These are phyloP conservation scores for Desmophyllum pertusum DNA, from an alignment of 92 coral and sea anemone species.

Conservation along the genomic window DNA sequence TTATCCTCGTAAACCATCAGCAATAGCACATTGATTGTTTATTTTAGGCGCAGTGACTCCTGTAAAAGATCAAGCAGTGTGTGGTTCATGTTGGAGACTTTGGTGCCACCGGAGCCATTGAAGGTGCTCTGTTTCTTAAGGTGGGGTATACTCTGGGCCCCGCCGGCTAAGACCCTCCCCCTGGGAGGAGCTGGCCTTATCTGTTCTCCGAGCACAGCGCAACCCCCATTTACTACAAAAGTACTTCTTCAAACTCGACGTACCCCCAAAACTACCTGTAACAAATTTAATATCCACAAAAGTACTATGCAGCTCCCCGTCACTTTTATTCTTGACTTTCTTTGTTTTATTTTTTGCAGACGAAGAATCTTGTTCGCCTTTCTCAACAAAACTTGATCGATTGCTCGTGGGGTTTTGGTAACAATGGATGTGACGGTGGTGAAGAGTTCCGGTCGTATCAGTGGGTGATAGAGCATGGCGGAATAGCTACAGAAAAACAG, in stretches of 20 bases:
- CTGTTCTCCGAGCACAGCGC: too few species aligned
- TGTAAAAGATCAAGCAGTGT: slow-evolving; percentile 95
- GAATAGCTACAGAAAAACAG: slow-evolving; percentile 87
- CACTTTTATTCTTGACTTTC: too few species aligned
- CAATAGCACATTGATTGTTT: neutral
- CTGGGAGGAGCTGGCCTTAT: too few species aligned
- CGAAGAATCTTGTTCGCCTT: slow-evolving; percentile 75
- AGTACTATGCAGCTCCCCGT: too few species aligned
- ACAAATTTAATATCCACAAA: too few species aligned
- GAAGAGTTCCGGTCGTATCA: slow-evolving; percentile 94
- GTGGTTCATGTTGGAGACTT: slow-evolving; percentile 99
- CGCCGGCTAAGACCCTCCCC: too few species aligned
- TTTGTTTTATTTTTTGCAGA: slow-evolving; percentile 44
- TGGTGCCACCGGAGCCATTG: slow-evolving; percentile 96
- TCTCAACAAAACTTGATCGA: slow-evolving; percentile 94
- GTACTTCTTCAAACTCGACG: too few species aligned
- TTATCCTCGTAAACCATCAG: too few species aligned
- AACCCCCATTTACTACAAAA: too few species aligned
- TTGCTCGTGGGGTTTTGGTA: slow-evolving; percentile 97
- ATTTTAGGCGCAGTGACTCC: slow-evolving; percentile 93
- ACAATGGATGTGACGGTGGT: slow-evolving; percentile 97
- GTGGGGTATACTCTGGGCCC: slow-evolving; percentile 34
- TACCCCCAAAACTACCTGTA: too few species aligned
- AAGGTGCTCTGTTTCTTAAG: slow-evolving; percentile 92
- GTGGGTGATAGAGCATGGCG: slow-evolving; percentile 95